phyloP scores from a whole-genome alignment of 2,797 vertebrate genomes.

The Pangasius sanitwongsei region DNA sequence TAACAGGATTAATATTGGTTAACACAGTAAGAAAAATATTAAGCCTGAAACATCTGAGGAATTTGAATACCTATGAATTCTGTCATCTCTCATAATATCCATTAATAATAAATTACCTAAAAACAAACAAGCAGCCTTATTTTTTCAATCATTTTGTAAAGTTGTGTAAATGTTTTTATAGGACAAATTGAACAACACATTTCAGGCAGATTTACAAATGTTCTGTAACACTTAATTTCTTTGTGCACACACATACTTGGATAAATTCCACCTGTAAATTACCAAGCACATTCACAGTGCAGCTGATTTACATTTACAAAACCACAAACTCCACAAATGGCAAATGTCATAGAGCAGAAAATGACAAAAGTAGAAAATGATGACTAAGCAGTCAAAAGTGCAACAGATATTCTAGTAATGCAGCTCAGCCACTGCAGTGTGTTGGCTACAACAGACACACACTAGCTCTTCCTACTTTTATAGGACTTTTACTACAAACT shows the following conservation, averaged over 20 bases:
- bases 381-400: background rate
- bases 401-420: background rate
- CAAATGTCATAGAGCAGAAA: background rate
- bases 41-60: background rate
- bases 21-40: background rate
- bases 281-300: background rate
- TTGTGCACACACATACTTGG: background rate
- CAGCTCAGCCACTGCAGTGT: background rate
- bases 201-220: background rate
- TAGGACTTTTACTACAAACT: background rate
- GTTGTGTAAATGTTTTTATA: background rate
- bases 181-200: background rate
- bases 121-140: background rate
- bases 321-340: background rate
- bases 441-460: too few species aligned
- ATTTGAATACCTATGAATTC: background rate
- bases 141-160: background rate
- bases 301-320: background rate
- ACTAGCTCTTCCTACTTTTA: too few species aligned
- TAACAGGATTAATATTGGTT: background rate
- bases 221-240: background rate
- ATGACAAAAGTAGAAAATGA: background rate
- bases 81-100: background rate
- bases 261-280: background rate
- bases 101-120: background rate